Conservation (phyloP, 2,888 invertebrate species). For the Argyresthia albistria region DNA sequence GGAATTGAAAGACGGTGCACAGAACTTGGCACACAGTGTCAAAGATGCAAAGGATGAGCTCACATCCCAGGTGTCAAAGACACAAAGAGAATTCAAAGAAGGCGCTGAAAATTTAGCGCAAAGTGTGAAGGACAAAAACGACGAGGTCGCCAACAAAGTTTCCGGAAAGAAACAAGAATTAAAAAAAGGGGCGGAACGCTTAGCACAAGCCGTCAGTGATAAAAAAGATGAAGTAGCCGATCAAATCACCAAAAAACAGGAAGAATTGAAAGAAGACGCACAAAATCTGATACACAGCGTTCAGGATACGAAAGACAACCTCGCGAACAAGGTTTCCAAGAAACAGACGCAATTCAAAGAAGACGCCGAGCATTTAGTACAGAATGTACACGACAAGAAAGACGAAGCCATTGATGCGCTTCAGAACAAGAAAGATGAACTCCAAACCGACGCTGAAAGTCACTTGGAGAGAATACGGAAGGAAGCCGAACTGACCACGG, state of each 20-base stretch:
- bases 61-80: neutral
- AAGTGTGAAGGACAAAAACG: neutral
- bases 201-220: neutral
- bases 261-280: neutral
- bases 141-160: neutral
- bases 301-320: neutral
- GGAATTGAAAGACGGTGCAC: neutral
- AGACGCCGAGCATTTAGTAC: slow-evolving; percentile 22
- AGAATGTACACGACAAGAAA: slow-evolving; percentile 26
- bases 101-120: neutral
- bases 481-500: slow-evolving; percentile 54
- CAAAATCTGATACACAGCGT: neutral
- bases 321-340: neutral
- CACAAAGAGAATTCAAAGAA: neutral
- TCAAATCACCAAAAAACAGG: neutral
- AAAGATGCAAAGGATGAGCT: neutral
- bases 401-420: slow-evolving; percentile 24
- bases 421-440: slow-evolving; percentile 22
- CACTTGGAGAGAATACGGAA: slow-evolving; percentile 53
- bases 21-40: no score
- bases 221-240: neutral
- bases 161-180: neutral
- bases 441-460: slow-evolving; percentile 27
- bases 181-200: neutral
- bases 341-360: slow-evolving; percentile 35